These are phyloP conservation scores for Denticeps clupeoides DNA, from an alignment of 2,797 vertebrate species.

Conservation along the genomic window DNA sequence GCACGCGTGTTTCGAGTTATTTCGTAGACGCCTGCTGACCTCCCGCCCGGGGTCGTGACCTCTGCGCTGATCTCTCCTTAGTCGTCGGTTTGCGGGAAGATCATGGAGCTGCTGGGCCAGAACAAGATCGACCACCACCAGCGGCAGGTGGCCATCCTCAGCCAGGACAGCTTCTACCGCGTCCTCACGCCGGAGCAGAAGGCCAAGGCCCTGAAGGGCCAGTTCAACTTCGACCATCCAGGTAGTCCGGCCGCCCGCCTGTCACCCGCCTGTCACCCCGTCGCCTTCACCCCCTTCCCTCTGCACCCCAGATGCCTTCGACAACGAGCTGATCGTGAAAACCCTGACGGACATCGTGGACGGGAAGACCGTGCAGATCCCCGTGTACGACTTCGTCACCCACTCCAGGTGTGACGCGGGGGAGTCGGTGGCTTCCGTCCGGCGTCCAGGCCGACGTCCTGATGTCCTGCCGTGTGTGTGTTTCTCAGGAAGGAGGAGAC, in stretches of 20 bases:
- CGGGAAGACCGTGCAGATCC: slow-evolving; percentile 81
- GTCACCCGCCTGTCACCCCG: slow-evolving; percentile 6
- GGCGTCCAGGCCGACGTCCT: not conserved
- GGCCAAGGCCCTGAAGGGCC: slow-evolving; percentile 72
- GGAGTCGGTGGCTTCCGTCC: too few relatives aligned
- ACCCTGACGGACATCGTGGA: slow-evolving; percentile 77
- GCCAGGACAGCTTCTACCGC: slow-evolving; percentile 78
- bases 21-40: too few relatives aligned
- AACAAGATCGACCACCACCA: slow-evolving; percentile 74
- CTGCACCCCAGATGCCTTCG: slow-evolving; percentile 73
- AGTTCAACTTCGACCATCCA: slow-evolving; percentile 82
- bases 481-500: slow-evolving; percentile 75
- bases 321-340: slow-evolving; percentile 80
- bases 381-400: slow-evolving; percentile 86
- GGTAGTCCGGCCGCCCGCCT: too few relatives aligned
- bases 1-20: too few relatives aligned
- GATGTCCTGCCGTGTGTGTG: not conserved
- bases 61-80: slow-evolving; percentile 20
- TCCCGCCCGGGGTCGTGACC: too few relatives aligned
- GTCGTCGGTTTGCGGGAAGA: slow-evolving; percentile 77
- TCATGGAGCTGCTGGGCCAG: slow-evolving; percentile 75
- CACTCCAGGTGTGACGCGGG: slow-evolving; percentile 70
- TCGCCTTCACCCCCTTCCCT: slow-evolving; percentile 19
- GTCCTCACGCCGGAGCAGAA: slow-evolving; percentile 74
- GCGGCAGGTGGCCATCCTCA: slow-evolving; percentile 75